Evolutionary conservation across 1,140 invertebrate species (phyloP), one percentile per base, ranked within the genome.

Genomic region (Coptotermes formosanus): DNA sequence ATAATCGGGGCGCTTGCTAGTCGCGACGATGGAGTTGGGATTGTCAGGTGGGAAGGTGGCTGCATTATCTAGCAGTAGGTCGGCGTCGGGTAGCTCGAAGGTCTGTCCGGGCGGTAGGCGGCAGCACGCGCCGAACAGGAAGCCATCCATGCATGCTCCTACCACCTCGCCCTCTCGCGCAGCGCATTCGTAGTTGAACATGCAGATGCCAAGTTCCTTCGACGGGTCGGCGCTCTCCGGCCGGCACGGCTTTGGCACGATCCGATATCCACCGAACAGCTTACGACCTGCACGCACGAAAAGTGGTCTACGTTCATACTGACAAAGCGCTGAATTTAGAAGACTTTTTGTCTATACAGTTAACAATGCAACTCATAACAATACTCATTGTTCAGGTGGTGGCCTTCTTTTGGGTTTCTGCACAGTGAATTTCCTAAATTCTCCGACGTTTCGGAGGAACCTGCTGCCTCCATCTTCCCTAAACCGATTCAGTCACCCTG

Each of bases 141-240:
- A 97, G 3, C 96, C 96, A 89, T 98, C 97, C 94, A 97, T 96
- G 88, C 97, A 98, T 11, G 97, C 94, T 0, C 96, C 96, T 0
- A 98, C 95, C 0, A 98, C 96, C 89, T 95, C 94, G 6, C 97
- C 97, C 19, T 94, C 94, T 87, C 95, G 92, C 86, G 95, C 94
- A 16, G 93, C 93, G 90, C 97, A 98, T 90, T 98, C 96, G 89
- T 97, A 97, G 91, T 97, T 97, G 91, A 98, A 98, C 96, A 98
- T 98, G 91, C 97, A 98, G 88, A 97, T 94, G n/a, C 96, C 93
- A 89, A 89, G 88, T 89, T 91, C 86, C 89, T 89, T 87, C 19
- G 38, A 45, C 44, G 87, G 88, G 69, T 88, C 64, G 84, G 25
- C 75, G 52, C 52, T 55, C 16, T 55, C 52, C 3, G 94, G 93